Conservation (phyloP, 1,140 invertebrate genomes). For the Temnothorax longispinosus region DNA sequence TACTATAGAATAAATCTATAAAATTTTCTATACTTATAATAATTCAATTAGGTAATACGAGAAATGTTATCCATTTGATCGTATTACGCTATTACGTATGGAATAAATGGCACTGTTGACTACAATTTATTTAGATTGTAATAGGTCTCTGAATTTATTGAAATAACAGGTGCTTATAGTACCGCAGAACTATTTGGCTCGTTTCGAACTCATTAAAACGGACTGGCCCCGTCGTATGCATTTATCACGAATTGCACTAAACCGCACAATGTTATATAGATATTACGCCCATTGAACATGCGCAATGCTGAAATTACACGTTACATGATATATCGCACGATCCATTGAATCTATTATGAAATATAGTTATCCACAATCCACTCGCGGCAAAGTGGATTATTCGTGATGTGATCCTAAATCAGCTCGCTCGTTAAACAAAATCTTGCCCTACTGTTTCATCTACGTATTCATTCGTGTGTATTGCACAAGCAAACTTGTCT, state of each 20-base stretch:
- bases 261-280: slow-evolving; percentile 11
- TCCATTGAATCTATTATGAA: slow-evolving; percentile 42
- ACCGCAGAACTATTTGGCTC: not conserved
- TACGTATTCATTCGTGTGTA: not conserved
- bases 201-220: slow-evolving; percentile 42
- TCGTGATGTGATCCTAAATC: slow-evolving; percentile 31
- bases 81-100: not conserved
- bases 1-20: not conserved
- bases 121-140: slow-evolving; percentile 19
- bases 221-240: not conserved
- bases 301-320: slow-evolving; percentile 34
- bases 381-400: slow-evolving; percentile 33
- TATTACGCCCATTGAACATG: slow-evolving; percentile 29
- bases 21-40: not conserved
- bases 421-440: slow-evolving; percentile 27
- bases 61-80: not conserved
- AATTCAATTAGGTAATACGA: not conserved
- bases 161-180: slow-evolving; percentile 20
- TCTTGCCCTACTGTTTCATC: slow-evolving; percentile 1
- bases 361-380: slow-evolving; percentile 49
- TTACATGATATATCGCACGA: slow-evolving; percentile 45
- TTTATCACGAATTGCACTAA: slow-evolving; percentile 48
- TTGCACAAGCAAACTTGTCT: not conserved
- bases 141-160: slow-evolving; percentile 19
- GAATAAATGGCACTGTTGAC: not conserved